These are phyloP conservation scores for Dasyurus viverrinus DNA, from an alignment of 2,113 vertebrate species.

Conservation along the genomic window DNA sequence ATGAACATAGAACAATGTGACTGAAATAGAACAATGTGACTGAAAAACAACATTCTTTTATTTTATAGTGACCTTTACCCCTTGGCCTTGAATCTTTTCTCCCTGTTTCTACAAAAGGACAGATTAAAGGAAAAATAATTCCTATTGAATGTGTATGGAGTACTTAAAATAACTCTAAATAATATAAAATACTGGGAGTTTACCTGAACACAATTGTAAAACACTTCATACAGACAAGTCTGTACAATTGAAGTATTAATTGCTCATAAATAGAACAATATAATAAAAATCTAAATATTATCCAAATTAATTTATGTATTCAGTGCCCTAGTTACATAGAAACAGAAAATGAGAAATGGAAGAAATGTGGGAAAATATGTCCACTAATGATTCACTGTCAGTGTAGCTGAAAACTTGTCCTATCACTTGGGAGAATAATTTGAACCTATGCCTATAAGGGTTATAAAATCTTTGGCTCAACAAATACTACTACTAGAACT, in stretches of 20 bases:
- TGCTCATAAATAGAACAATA: neutral
- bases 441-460: neutral
- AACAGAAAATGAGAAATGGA: neutral
- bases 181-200: neutral
- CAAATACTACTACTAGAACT: neutral
- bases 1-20: no score
- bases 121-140: neutral
- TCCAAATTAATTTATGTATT: neutral
- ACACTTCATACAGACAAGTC: neutral
- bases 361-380: neutral
- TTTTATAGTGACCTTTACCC: neutral
- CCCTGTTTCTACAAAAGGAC: neutral
- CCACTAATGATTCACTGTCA: neutral
- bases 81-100: neutral
- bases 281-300: neutral
- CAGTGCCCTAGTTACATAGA: neutral
- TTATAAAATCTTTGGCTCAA: neutral
- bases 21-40: neutral
- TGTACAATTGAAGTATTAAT: neutral
- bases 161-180: neutral
- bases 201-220: neutral
- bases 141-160: neutral
- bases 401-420: neutral
- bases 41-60: neutral
- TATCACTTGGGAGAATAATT: neutral